Base-by-base conservation (phyloP, 2,113 vertebrate species). In the Uropsilus gracilis region DNA sequence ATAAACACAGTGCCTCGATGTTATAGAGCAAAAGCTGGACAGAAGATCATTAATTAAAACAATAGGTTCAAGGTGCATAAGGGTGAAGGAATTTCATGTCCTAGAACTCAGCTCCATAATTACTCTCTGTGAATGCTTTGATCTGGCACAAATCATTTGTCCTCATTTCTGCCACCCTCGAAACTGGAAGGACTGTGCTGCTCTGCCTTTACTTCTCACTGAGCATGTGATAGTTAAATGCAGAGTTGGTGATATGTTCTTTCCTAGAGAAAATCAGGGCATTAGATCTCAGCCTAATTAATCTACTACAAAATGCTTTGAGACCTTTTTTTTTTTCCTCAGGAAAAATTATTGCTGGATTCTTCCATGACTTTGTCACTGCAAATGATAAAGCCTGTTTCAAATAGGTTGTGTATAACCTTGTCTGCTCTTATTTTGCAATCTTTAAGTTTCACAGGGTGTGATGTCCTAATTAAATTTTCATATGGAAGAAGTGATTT, bases 191-290 rank as follows among this genome's bases (percentile, higher is more conserved):
- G 22, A 13, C 78, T 55, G 14, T 48, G 20, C 85, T 80, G 8
- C 26, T 81, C n/a, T 42, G 22, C 22, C 5, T 89, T 2, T 46
- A 46, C 20, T 55, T 73, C 16, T 90, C 44, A 61, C 32, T 42
- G 28, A 37, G 11, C 14, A 57, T 28, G 4, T 59, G 26, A 28
- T 72, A 17, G 53, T 48, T 80, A 95, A 89, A 61, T 20, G 30
- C 48, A 16, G 39, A 57, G 37, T 28, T 24, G 17, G 69, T 26
- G 20, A 44, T 48, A 76, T 34, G 9, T 34, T 86, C 2, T 68
- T 90, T 96, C 42, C 44, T 73, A 78, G 39, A 85, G 44, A 63
- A 80, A 90, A 90, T 57, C 44, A 64, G 34, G 63, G 16, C 17
- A 81, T 81, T 57, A 86, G 11, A 83, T 72, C 24, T 3, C 32